Evolutionary conservation across 2,888 invertebrate species (phyloP).

Genomic region (Amiota communis): DNA sequence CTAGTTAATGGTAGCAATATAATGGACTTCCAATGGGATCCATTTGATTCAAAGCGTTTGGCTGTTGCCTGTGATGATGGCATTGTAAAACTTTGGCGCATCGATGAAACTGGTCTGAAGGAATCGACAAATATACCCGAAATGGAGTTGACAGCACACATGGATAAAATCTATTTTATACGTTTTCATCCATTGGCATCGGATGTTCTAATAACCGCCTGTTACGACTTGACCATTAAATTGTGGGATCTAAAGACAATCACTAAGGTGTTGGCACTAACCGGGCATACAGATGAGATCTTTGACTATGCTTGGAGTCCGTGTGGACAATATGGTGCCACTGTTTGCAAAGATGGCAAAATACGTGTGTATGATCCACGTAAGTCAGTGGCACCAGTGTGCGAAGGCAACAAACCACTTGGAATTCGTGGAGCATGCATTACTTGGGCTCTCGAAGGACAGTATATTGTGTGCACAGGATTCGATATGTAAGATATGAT

Average conservation of each 20-base stretch:
- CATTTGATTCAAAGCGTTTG: conserved; percentile 85
- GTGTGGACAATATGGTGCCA: conserved; percentile 88
- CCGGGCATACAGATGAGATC: conserved; percentile 89
- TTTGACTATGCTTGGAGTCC: conserved; percentile 95
- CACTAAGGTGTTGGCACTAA: conserved; percentile 78
- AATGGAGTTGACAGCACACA: conserved; percentile 83
- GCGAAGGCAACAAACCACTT: conserved; percentile 88
- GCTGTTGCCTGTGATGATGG: conserved; percentile 95
- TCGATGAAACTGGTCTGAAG: conserved; percentile 79
- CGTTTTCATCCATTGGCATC: conserved; percentile 92
- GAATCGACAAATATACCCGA: conserved; percentile 87
- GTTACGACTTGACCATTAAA: conserved; percentile 91
- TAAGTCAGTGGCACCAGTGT: conserved; percentile 77
- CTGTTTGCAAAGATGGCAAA: conserved; percentile 91
- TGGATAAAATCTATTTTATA: conserved; percentile 92
- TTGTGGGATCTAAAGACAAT: conserved; percentile 86
- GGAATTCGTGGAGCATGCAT: conserved; percentile 92
- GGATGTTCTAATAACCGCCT: conserved; percentile 89
- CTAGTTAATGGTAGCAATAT: conserved; percentile 91
- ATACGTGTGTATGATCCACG: conserved; percentile 87
- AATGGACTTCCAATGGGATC: conserved; percentile 96
- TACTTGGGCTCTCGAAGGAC: conserved; percentile 90
- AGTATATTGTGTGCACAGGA: conserved; percentile 90
- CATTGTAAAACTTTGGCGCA: conserved; percentile 84
- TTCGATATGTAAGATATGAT: conserved; percentile 85